Evolutionary conservation across 2,888 invertebrate genomes (phyloP).

Genomic region (Acrobasis suavella): DNA sequence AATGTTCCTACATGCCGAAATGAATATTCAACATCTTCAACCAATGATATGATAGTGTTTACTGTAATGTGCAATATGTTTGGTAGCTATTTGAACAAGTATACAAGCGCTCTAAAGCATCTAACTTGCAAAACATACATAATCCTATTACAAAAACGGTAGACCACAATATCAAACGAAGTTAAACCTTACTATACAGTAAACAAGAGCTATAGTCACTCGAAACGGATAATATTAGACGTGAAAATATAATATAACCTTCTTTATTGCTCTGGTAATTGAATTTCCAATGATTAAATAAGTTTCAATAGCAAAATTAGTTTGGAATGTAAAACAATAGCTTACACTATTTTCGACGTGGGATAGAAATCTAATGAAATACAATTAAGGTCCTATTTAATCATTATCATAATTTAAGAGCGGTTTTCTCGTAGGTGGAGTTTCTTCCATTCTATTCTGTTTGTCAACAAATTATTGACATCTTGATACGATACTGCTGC

Average conservation of each 20-base stretch:
- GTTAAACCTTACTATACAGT: neutral
- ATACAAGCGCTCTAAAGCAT: conserved; percentile 1
- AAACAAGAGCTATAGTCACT: neutral
- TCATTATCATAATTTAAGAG: too few relatives aligned
- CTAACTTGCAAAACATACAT: neutral
- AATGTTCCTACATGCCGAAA: too few relatives aligned
- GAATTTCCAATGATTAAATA: neutral
- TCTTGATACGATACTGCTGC: too few relatives aligned
- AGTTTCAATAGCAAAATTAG: neutral
- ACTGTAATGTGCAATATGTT: too few relatives aligned
- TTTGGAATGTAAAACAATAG: neutral
- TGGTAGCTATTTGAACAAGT: neutral
- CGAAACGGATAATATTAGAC: neutral
- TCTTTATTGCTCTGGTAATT: neutral
- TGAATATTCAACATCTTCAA: too few relatives aligned
- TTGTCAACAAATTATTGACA: too few relatives aligned
- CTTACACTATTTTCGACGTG: neutral
- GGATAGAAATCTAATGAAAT: neutral
- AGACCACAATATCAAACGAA: neutral
- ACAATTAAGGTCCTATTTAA: too few relatives aligned
- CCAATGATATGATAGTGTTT: too few relatives aligned
- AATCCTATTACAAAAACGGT: neutral
- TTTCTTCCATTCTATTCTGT: too few relatives aligned
- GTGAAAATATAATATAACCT: neutral
- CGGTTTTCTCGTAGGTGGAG: too few relatives aligned